phyloP scores from a whole-genome alignment of 2,888 invertebrate genomes.

The Eilema sororculum region DNA sequence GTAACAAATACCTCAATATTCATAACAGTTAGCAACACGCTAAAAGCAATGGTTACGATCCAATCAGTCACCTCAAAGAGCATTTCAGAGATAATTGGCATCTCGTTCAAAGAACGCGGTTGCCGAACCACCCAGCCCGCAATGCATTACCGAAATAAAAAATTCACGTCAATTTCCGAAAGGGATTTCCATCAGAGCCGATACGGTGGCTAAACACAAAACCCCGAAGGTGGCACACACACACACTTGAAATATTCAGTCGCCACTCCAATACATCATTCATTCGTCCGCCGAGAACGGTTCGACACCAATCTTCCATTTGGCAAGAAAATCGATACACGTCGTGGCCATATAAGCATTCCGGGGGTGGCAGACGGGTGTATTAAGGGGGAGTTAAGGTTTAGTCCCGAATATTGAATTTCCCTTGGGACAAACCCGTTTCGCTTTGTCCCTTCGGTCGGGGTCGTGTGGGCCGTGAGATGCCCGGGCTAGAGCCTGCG shows the following conservation, averaged over 20 bases:
- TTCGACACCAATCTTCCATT: slow-evolving; percentile 87
- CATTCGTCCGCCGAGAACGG: slow-evolving; percentile 84
- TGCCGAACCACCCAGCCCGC: slow-evolving; percentile 49
- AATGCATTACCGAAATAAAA: slow-evolving; percentile 84
- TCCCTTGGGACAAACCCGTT: slow-evolving; percentile 88
- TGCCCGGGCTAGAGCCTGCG: slow-evolving; percentile 78
- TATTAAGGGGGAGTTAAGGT: slow-evolving; percentile 87
- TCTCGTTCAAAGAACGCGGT: slow-evolving; percentile 63
- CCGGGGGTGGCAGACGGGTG: slow-evolving; percentile 85
- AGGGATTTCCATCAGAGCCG: slow-evolving; percentile 77
- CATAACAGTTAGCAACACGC: slow-evolving; percentile 39
- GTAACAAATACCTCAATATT: slow-evolving; percentile 37
- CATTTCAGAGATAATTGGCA: slow-evolving; percentile 76
- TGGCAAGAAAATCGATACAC: slow-evolving; percentile 87
- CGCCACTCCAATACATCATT: slow-evolving; percentile 86
- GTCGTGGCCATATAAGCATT: slow-evolving; percentile 88
- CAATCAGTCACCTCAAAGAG: slow-evolving; percentile 80
- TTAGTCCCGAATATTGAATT: slow-evolving; percentile 88
- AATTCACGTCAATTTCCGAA: slow-evolving; percentile 78
- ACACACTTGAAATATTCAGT: slow-evolving; percentile 80
- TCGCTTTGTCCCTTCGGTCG: slow-evolving; percentile 86
- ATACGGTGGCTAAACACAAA: slow-evolving; percentile 80
- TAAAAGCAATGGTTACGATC: slow-evolving; percentile 67
- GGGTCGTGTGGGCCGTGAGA: slow-evolving; percentile 84
- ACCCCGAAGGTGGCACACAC: slow-evolving; percentile 66